These are phyloP conservation scores for Umimayanthus kanabou DNA, from an alignment of 92 coral and sea anemone genomes.

Conservation along the genomic window DNA sequence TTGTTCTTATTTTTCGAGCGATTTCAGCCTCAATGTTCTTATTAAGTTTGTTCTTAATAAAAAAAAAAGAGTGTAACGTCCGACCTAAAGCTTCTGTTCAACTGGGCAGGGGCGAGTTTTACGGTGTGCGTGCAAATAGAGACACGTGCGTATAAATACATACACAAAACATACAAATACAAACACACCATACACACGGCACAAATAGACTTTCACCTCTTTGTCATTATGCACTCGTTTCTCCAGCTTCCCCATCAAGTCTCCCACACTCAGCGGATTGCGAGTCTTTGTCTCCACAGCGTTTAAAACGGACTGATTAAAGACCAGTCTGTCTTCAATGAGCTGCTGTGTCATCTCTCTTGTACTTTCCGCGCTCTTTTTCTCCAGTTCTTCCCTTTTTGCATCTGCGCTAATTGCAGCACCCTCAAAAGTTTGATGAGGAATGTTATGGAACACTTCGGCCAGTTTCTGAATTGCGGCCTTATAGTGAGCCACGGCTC, in stretches of 20 bases:
- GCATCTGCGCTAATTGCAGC: slow-evolving; percentile 36
- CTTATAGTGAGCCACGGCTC: slow-evolving; percentile 65
- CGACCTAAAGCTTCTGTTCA: too few relatives aligned
- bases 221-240: slow-evolving; percentile 79
- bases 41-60: too few relatives aligned
- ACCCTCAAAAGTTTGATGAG: slow-evolving; percentile 55
- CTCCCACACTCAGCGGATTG: slow-evolving; percentile 63
- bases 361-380: slow-evolving; percentile 55
- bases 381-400: slow-evolving; percentile 55
- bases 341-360: slow-evolving; percentile 64
- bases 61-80: too few relatives aligned
- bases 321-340: slow-evolving; percentile 75
- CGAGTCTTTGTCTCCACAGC: slow-evolving; percentile 74
- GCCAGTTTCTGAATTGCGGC: slow-evolving; percentile 61
- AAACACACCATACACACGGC: background rate
- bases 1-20: too few relatives aligned
- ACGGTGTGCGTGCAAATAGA: background rate
- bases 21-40: too few relatives aligned
- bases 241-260: slow-evolving; percentile 69
- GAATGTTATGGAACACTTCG: slow-evolving; percentile 63
- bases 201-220: slow-evolving; percentile 54
- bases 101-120: too few relatives aligned
- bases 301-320: slow-evolving; percentile 74
- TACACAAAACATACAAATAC: background rate
- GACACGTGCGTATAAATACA: background rate